Conservation (phyloP, 2,888 invertebrate genomes). For the Peribatodes rhomboidaria region DNA sequence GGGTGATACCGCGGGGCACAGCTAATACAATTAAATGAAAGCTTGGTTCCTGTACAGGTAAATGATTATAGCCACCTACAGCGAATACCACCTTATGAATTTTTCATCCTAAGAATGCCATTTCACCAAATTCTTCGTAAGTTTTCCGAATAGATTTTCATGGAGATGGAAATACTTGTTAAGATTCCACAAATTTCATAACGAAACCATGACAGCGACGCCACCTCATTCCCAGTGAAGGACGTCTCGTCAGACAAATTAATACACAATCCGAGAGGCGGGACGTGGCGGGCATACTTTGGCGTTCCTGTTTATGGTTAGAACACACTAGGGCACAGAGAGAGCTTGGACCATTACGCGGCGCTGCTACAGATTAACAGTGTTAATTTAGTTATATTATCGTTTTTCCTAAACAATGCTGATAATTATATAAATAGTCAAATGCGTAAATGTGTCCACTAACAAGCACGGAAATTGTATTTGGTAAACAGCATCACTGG, state of each 20-base stretch:
- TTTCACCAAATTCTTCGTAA: neutral
- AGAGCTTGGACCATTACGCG: neutral
- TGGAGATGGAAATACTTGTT: slow-evolving; percentile 5
- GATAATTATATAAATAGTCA: too few relatives aligned
- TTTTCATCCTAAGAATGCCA: neutral
- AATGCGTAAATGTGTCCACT: too few relatives aligned
- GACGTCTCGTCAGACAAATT: slow-evolving; percentile 29
- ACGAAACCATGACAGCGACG: slow-evolving; percentile 20
- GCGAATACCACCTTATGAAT: neutral
- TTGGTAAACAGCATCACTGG: too few relatives aligned
- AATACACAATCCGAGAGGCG: slow-evolving; percentile 23
- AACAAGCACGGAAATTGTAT: too few relatives aligned
- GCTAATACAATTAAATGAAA: too few relatives aligned
- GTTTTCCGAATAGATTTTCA: slow-evolving; percentile 3
- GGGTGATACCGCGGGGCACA: too few relatives aligned
- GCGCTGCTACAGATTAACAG: too few relatives aligned
- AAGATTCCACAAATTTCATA: slow-evolving; percentile 19
- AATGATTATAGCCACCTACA: too few relatives aligned
- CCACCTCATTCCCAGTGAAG: slow-evolving; percentile 26
- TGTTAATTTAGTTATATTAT: too few relatives aligned
- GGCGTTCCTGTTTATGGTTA: slow-evolving; percentile 14
- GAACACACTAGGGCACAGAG: neutral
- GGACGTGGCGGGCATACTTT: slow-evolving; percentile 24
- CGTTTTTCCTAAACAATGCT: too few relatives aligned
- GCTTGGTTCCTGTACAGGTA: too few relatives aligned